These are phyloP conservation scores for Microplitis demolitor DNA, from an alignment of 1,140 invertebrate species.

Conservation along the genomic window DNA sequence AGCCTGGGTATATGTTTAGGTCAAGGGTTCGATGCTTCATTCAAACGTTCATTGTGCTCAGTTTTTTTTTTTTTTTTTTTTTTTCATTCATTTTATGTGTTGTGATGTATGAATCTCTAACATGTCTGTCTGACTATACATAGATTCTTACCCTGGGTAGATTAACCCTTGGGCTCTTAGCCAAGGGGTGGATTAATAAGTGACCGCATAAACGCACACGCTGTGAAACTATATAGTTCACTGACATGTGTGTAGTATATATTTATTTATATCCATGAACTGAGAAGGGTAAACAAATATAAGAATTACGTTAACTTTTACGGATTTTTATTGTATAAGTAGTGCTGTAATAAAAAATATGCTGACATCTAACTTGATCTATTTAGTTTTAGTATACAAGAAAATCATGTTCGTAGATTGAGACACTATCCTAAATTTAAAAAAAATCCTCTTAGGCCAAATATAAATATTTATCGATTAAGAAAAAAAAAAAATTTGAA, in stretches of 20 bases:
- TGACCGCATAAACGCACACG: slow-evolving; percentile 14
- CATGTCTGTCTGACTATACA: background rate
- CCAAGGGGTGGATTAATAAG: slow-evolving; percentile 9
- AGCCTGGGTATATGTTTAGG: background rate
- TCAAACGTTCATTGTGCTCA: background rate
- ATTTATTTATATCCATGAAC: background rate
- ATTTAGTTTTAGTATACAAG: too few species aligned
- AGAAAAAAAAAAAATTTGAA: too few species aligned
- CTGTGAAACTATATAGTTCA: background rate
- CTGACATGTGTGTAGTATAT: slow-evolving; percentile 15
- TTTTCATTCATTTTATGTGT: background rate
- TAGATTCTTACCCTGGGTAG: slow-evolving; percentile 3
- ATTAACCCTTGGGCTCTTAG: slow-evolving; percentile 16
- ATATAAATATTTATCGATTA: too few species aligned
- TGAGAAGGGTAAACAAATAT: too few species aligned
- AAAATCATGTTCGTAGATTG: too few species aligned
- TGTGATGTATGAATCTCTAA: background rate
- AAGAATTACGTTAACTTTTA: too few species aligned
- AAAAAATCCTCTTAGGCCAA: too few species aligned
- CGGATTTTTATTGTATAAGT: too few species aligned
- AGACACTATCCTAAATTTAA: too few species aligned
- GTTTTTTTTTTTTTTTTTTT: background rate
- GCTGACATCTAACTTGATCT: too few species aligned
- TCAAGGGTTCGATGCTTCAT: background rate
- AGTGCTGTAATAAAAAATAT: too few species aligned